Conservation (phyloP, 2,797 vertebrate genomes). For the Cryptoprocta ferox region DNA sequence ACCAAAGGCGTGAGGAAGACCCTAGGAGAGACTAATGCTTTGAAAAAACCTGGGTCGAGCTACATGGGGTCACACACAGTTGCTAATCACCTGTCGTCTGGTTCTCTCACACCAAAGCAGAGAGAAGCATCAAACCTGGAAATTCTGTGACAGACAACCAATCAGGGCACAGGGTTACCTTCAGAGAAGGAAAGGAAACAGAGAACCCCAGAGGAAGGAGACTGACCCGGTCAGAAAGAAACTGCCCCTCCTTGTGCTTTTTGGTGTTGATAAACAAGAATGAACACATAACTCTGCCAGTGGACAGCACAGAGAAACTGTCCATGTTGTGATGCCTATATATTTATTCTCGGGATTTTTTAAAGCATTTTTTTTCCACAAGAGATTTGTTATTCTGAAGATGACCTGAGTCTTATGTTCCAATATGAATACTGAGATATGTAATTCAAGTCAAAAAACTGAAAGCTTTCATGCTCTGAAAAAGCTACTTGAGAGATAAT, state of each 20-base stretch:
- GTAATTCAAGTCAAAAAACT: conserved; percentile 46
- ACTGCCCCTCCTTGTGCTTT: not conserved
- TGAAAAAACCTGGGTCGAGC: not conserved
- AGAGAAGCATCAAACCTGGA: not conserved
- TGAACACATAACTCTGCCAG: not conserved
- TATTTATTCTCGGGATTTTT: not conserved
- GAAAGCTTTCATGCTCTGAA: conserved; percentile 50
- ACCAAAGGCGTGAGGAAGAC: not conserved
- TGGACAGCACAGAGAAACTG: not conserved
- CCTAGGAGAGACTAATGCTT: not conserved
- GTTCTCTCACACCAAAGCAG: not conserved
- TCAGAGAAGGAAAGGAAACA: not conserved
- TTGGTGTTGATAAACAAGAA: not conserved
- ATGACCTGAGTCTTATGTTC: conserved; percentile 41
- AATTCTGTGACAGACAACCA: not conserved
- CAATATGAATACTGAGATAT: not conserved
- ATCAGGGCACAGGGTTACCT: not conserved
- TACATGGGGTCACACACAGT: not conserved
- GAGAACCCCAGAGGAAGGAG: not conserved
- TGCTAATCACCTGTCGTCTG: not conserved
- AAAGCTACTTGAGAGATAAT: not conserved
- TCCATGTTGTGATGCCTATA: not conserved
- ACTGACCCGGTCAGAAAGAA: not conserved
- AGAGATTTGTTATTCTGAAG: conserved; percentile 44
- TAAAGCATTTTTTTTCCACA: not conserved